Conservation (phyloP, 2,797 vertebrate species). For the Dendrocincla tyrannina region DNA sequence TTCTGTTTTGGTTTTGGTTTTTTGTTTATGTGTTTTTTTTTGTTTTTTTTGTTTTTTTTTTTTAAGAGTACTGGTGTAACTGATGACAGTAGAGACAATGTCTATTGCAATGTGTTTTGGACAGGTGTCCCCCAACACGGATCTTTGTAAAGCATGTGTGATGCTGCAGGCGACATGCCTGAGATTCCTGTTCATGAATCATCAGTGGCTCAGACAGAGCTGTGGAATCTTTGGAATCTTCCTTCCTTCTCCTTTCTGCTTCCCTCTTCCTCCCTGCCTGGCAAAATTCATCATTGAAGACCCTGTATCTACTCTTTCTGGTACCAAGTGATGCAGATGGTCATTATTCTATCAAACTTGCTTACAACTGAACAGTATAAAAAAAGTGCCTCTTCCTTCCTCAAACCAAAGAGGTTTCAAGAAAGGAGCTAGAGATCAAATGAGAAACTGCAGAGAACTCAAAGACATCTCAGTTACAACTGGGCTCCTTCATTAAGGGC, state of each 20-base stretch:
- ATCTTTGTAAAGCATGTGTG: background rate
- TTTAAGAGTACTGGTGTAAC: background rate
- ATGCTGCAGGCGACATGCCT: background rate
- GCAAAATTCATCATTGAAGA: background rate
- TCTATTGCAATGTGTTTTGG: background rate
- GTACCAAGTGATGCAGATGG: background rate
- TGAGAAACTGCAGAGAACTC: background rate
- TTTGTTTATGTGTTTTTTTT: too few relatives aligned
- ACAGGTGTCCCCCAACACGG: accelerated
- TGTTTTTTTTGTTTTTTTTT: background rate
- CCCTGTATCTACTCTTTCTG: background rate
- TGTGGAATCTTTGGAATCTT: background rate
- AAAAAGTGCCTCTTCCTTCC: background rate
- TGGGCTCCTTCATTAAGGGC: background rate
- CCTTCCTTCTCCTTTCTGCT: background rate
- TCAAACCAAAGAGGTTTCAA: background rate
- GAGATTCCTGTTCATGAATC: background rate
- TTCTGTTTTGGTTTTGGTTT: too few relatives aligned
- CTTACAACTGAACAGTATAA: background rate
- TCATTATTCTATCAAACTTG: background rate
- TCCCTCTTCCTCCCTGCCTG: background rate
- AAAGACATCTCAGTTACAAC: background rate
- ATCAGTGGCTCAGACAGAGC: background rate
- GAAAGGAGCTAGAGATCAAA: background rate
- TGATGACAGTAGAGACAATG: accelerated